Evolutionary conservation across 2,113 vertebrate genomes (phyloP).

Genomic region (Geothlypis trichas): DNA sequence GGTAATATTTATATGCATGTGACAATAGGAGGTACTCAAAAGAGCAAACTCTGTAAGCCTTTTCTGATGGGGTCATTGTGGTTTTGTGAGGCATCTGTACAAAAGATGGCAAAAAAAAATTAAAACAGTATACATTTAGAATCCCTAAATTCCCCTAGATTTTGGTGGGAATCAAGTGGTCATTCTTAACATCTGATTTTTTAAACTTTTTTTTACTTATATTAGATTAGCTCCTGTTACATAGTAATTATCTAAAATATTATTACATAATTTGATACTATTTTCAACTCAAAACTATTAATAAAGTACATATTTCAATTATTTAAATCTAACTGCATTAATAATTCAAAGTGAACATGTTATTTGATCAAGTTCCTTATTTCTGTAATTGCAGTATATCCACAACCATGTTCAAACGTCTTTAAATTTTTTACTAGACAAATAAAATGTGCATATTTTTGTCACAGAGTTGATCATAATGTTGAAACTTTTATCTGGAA

Average conservation of each 20-base stretch:
- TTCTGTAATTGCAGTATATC: not conserved
- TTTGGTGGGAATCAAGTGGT: not conserved
- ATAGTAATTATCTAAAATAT: slow-evolving; percentile 42
- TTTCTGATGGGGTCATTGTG: not conserved
- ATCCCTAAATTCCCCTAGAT: not conserved
- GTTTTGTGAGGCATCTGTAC: not conserved
- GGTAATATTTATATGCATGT: fast-evolving
- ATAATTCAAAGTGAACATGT: not conserved
- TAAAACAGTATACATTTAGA: not conserved
- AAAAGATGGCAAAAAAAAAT: not conserved
- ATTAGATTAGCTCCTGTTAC: slow-evolving; percentile 51
- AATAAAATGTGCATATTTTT: not conserved
- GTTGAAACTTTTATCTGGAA: not conserved
- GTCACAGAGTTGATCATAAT: not conserved
- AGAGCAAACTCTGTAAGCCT: not conserved
- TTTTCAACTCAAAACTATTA: slow-evolving; percentile 54
- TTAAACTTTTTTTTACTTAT: not conserved
- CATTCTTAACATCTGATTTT: not conserved
- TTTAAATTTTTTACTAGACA: not conserved
- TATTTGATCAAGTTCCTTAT: not conserved
- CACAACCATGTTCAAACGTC: not conserved
- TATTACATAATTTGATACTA: slow-evolving; percentile 43
- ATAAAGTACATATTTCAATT: slow-evolving; percentile 58
- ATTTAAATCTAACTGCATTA: not conserved
- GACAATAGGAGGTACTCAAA: not conserved